These are phyloP conservation scores for Periplaneta americana DNA, from an alignment of 1,140 invertebrate genomes.

Conservation along the genomic window DNA sequence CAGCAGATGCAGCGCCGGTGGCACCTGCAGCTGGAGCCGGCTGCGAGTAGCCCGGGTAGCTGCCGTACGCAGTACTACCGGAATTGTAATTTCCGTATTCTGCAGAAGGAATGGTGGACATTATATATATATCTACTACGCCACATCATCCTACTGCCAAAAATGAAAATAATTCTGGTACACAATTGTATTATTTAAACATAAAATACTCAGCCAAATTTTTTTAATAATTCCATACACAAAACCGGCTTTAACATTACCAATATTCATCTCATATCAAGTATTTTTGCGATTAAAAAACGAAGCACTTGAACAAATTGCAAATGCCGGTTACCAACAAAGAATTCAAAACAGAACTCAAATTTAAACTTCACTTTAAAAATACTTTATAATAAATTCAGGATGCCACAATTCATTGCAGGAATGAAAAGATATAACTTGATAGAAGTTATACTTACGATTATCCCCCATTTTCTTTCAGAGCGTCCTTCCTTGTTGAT, in stretches of 20 bases:
- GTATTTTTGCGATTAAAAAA: background rate
- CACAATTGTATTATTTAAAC: too few relatives aligned
- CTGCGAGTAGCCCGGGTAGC: constrained; percentile 19
- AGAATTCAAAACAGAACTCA: background rate
- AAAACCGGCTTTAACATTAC: background rate
- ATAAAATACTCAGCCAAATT: background rate
- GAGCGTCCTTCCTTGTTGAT: background rate
- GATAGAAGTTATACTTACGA: background rate
- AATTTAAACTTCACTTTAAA: background rate
- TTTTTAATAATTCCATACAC: background rate
- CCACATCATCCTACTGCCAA: background rate
- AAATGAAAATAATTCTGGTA: background rate
- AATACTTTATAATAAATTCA: background rate
- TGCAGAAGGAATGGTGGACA: background rate
- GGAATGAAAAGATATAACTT: background rate
- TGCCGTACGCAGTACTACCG: constrained; percentile 13
- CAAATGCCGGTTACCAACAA: background rate
- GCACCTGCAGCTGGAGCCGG: constrained; percentile 13
- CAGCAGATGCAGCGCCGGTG: background rate
- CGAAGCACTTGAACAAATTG: too few relatives aligned
- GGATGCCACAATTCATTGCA: background rate
- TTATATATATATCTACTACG: too few relatives aligned
- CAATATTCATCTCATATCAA: background rate
- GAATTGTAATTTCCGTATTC: constrained; percentile 19
- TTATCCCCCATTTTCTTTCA: constrained; percentile 3